A percentile compares a stretch with the other conserved stretches of the same genome.
Evolutionary conservation across 2,797 vertebrate species (phyloP).

Genomic region (Hydrophis major): DNA sequence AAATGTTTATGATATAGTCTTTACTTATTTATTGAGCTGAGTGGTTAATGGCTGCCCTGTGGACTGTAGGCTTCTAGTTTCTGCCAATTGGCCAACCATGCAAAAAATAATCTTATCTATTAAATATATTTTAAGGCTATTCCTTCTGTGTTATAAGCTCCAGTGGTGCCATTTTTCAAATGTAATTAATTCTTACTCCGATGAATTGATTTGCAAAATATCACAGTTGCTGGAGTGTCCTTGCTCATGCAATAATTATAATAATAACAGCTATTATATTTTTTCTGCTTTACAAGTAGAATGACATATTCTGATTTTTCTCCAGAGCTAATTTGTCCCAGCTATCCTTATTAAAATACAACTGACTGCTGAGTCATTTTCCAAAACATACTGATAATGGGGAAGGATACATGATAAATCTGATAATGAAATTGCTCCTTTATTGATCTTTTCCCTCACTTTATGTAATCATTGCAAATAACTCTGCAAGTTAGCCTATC

Average conservation of each 20-base stretch:
- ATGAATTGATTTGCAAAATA: conserved; percentile 51
- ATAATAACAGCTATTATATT: conserved; percentile 28
- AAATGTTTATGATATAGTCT: neutral
- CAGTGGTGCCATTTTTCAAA: conserved; percentile 26
- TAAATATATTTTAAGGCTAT: neutral
- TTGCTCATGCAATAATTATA: conserved; percentile 50
- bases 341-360: conserved; percentile 56
- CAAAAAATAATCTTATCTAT: neutral
- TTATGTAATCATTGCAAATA: conserved; percentile 10
- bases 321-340: conserved; percentile 46
- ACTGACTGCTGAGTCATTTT: conserved; percentile 31
- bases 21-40: neutral
- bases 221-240: conserved; percentile 38
- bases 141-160: conserved; percentile 17
- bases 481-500: neutral
- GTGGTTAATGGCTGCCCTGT: neutral
- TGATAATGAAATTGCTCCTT: conserved; percentile 41
- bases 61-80: neutral
- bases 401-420: conserved; percentile 50
- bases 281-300: conserved; percentile 34
- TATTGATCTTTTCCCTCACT: conserved; percentile 19
- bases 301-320: conserved; percentile 40
- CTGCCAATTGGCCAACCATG: neutral
- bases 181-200: conserved; percentile 50
- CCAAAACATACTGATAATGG: conserved; percentile 43